These are phyloP conservation scores for Pseudomyrmex flavicornis DNA, from an alignment of 1,140 invertebrate genomes.

Conservation along the genomic window DNA sequence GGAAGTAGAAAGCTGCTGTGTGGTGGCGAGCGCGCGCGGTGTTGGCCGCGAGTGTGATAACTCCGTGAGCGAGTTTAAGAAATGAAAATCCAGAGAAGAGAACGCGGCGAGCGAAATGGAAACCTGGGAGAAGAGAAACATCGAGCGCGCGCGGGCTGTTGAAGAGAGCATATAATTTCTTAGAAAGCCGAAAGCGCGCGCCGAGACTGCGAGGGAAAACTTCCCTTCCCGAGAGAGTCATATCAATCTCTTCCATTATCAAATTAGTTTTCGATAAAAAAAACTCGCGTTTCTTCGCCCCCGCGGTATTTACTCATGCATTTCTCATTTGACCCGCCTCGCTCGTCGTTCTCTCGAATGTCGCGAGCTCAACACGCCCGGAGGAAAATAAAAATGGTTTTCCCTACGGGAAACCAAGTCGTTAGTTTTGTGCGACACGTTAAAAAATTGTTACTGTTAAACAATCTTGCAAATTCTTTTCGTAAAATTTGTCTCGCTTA, in stretches of 20 bases:
- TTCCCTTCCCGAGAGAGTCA: slow-evolving; percentile 27
- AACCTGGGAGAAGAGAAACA: slow-evolving; percentile 44
- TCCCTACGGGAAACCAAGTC: too few species aligned
- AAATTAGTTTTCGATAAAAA: slow-evolving; percentile 74
- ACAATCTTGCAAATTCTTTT: too few species aligned
- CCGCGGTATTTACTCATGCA: slow-evolving; percentile 6
- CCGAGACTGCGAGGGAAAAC: slow-evolving; percentile 26
- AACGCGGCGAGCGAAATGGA: slow-evolving; percentile 42
- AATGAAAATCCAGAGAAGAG: slow-evolving; percentile 46
- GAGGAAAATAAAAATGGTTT: too few species aligned
- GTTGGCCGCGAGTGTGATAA: slow-evolving; percentile 37
- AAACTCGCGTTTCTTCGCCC: slow-evolving; percentile 16
- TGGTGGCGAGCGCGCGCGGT: slow-evolving; percentile 2
- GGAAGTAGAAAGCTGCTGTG: slow-evolving; percentile 33
- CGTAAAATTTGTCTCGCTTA: too few species aligned
- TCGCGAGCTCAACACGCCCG: too few species aligned
- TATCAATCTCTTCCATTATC: slow-evolving; percentile 78
- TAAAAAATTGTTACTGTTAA: too few species aligned
- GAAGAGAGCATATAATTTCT: slow-evolving; percentile 73
- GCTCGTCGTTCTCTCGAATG: background rate
- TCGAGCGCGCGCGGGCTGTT: slow-evolving; percentile 41
- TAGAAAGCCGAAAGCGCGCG: slow-evolving; percentile 65
- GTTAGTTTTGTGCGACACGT: too few species aligned
- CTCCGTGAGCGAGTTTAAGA: slow-evolving; percentile 50
- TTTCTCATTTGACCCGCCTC: background rate